These are phyloP conservation scores for Tautogolabrus adspersus DNA, from an alignment of 2,113 vertebrate species.

Conservation along the genomic window DNA sequence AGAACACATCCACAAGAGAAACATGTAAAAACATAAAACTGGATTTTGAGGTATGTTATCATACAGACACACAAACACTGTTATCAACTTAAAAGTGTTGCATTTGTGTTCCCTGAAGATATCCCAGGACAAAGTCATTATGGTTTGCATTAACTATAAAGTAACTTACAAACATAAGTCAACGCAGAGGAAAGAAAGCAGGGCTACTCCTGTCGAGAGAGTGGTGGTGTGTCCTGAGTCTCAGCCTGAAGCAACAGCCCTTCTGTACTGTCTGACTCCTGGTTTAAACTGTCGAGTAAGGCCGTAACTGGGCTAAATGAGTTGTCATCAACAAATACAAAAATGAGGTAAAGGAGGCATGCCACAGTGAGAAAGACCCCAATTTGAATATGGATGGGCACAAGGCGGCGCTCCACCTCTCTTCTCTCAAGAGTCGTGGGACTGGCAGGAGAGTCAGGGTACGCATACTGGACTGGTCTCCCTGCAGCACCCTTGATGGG, in stretches of 20 bases:
- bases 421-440: slow-evolving; percentile 62
- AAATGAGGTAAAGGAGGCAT: slow-evolving; percentile 81
- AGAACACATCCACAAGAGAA: background rate
- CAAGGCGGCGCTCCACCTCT: slow-evolving; percentile 58
- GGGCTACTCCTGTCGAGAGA: slow-evolving; percentile 39
- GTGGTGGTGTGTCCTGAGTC: slow-evolving; percentile 7
- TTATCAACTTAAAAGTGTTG: background rate
- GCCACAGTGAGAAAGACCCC: slow-evolving; percentile 77
- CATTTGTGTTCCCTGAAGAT: slow-evolving; percentile 1
- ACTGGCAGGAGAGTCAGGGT: slow-evolving; percentile 71
- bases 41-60: slow-evolving; percentile 2
- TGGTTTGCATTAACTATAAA: slow-evolving; percentile 8
- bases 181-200: background rate
- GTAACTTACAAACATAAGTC: background rate
- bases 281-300: slow-evolving; percentile 52
- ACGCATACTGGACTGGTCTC: slow-evolving; percentile 79
- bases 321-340: slow-evolving; percentile 70
- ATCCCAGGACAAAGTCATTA: background rate
- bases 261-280: slow-evolving; percentile 24
- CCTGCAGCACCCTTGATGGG: slow-evolving; percentile 82
- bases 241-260: slow-evolving; percentile 15
- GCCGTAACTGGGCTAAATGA: slow-evolving; percentile 43
- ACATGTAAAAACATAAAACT: slow-evolving; percentile 6
- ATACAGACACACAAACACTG: slow-evolving; percentile 3
- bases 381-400: slow-evolving; percentile 79